These are phyloP conservation scores for Drosophila setifemur DNA, from an alignment of 1,140 invertebrate genomes.

Conservation along the genomic window DNA sequence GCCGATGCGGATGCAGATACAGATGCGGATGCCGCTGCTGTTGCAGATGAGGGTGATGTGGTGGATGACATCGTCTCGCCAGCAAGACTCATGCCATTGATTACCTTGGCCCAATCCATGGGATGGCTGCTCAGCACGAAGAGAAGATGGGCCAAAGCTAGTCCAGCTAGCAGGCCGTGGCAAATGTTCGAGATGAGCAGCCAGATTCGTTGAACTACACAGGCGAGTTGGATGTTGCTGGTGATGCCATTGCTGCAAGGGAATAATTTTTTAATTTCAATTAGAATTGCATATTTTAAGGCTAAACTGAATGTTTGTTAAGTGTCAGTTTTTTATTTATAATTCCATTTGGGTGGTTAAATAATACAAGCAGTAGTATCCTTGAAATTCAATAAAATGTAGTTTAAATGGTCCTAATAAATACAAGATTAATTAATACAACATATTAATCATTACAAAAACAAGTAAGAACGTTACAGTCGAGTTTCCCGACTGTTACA, in stretches of 20 bases:
- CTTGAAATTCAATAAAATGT: no score
- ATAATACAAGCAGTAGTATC: no score
- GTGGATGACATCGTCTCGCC: conserved; percentile 62
- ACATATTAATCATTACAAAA: no score
- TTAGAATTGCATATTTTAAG: not conserved
- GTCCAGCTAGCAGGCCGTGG: conserved; percentile 81
- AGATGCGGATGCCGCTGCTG: conserved; percentile 5
- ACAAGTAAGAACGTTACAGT: no score
- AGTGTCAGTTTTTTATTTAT: not conserved
- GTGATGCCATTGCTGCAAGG: conserved; percentile 65
- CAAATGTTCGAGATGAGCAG: conserved; percentile 81
- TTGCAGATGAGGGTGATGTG: conserved; percentile 6
- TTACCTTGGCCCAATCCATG: conserved; percentile 77
- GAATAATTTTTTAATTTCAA: not conserved
- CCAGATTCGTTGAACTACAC: conserved; percentile 82
- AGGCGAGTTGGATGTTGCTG: conserved; percentile 75
- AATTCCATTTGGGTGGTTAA: not conserved
- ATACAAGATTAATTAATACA: no score
- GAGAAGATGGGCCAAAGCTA: conserved; percentile 80
- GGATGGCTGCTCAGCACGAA: conserved; percentile 79
- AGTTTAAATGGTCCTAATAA: no score
- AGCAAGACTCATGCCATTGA: conserved; percentile 72
- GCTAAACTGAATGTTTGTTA: not conserved
- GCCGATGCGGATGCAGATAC: conserved; percentile 3
- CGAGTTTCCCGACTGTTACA: no score